Percentiles rank a stretch among this genome's conserved stretches.
phyloP scores from a whole-genome alignment of 2,797 vertebrate genomes.

The Nyctibius grandis region DNA sequence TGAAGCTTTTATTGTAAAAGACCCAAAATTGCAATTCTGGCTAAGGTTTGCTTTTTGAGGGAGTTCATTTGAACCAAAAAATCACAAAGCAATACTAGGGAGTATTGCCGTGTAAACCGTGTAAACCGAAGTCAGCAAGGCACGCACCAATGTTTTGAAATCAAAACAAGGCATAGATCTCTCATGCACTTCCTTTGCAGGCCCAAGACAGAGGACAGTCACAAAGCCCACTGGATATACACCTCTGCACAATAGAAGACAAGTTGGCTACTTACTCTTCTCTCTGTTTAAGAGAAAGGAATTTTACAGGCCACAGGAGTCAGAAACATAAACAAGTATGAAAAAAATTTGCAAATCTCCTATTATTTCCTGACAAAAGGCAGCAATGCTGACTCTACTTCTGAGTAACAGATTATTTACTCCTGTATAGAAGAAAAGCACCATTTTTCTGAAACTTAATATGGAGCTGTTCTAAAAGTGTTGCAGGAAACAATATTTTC shows the following conservation, averaged over 20 bases:
- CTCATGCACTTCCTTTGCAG: background rate
- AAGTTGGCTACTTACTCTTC: background rate
- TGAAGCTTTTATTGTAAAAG: conserved; percentile 22
- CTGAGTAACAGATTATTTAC: background rate
- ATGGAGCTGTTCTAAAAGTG: background rate
- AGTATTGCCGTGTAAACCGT: background rate
- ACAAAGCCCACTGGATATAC: background rate
- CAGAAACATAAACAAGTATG: background rate
- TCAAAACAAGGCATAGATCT: background rate
- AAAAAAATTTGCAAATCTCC: background rate
- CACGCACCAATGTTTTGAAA: background rate
- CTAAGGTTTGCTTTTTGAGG: background rate
- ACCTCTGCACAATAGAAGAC: background rate
- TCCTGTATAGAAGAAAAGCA: background rate
- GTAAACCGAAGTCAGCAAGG: background rate
- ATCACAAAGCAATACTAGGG: background rate
- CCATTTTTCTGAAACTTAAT: background rate
- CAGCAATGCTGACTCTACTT: background rate
- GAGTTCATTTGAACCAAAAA: background rate
- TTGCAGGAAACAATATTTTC: background rate
- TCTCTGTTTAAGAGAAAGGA: background rate
- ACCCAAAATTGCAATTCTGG: background rate
- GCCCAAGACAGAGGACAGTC: background rate
- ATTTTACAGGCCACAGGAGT: background rate
- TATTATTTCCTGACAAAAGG: background rate